Percentiles rank a stretch among this genome's conserved stretches.
phyloP scores from a whole-genome alignment of 1,140 invertebrate species.

The Vanessa tameamea region DNA sequence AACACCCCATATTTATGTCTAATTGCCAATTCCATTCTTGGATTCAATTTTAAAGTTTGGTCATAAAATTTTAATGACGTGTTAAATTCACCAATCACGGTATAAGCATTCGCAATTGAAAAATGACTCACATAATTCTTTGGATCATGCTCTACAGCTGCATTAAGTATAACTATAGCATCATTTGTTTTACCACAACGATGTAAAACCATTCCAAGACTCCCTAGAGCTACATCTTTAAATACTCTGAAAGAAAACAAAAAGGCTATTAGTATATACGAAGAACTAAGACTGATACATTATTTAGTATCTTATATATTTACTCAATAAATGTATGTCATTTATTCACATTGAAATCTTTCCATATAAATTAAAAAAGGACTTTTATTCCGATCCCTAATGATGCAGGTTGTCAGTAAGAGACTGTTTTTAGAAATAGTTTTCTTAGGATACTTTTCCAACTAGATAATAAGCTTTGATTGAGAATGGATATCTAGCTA shows the following conservation, averaged over 20 bases:
- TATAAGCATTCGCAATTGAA: constrained; percentile 89
- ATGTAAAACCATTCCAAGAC: constrained; percentile 91
- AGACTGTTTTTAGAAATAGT: too few relatives aligned
- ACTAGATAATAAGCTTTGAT: too few relatives aligned
- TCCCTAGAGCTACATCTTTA: constrained; percentile 90
- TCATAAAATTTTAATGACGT: constrained; percentile 85
- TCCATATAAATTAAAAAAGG: too few relatives aligned
- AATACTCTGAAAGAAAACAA: constrained; percentile 80
- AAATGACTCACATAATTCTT: constrained; percentile 87
- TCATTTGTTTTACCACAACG: constrained; percentile 87
- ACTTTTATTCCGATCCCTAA: too few relatives aligned
- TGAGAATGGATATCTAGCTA: too few relatives aligned
- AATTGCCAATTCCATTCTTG: constrained; percentile 76
- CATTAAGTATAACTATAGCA: constrained; percentile 89
- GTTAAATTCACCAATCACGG: constrained; percentile 85
- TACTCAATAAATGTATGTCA: too few relatives aligned
- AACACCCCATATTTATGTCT: constrained; percentile 84
- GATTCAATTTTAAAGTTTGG: constrained; percentile 84
- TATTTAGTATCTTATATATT: too few relatives aligned
- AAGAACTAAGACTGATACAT: too few relatives aligned
- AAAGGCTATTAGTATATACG: not conserved
- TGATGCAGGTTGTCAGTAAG: too few relatives aligned
- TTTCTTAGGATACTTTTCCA: too few relatives aligned
- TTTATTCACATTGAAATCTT: too few relatives aligned
- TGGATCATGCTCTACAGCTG: constrained; percentile 90